These are phyloP conservation scores for Morpho deidamia DNA, from an alignment of 2,888 invertebrate species.

Conservation along the genomic window DNA sequence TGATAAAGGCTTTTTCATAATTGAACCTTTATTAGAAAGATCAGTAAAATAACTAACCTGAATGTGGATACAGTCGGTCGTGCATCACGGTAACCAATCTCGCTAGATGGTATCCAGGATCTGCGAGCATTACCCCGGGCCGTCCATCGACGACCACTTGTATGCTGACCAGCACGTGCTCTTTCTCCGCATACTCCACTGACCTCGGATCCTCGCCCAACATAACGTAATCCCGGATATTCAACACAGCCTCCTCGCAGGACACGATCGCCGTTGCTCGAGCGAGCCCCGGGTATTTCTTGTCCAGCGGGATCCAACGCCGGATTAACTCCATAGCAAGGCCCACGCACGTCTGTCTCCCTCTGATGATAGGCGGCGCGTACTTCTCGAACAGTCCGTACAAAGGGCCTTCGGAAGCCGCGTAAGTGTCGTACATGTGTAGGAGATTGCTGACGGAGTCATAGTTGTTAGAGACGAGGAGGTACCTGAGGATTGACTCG, in stretches of 20 bases:
- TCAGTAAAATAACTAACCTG: conserved; percentile 69
- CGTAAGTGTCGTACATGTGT: conserved; percentile 81
- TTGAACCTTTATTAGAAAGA: too few species aligned
- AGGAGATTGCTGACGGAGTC: conserved; percentile 93
- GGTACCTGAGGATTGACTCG: conserved; percentile 84
- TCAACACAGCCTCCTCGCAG: conserved; percentile 88
- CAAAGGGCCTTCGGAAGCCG: conserved; percentile 77
- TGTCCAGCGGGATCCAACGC: conserved; percentile 79
- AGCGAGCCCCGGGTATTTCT: conserved; percentile 81
- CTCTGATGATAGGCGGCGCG: conserved; percentile 85
- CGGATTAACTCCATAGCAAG: conserved; percentile 87
- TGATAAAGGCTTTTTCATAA: too few species aligned
- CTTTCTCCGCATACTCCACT: conserved; percentile 87
- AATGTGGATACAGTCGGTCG: conserved; percentile 91
- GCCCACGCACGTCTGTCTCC: conserved; percentile 93
- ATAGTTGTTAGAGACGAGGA: conserved; percentile 91
- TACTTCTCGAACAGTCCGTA: conserved; percentile 87
- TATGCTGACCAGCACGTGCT: conserved; percentile 90
- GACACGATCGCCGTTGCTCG: conserved; percentile 83
- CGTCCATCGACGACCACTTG: conserved; percentile 85
- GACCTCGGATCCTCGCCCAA: conserved; percentile 76
- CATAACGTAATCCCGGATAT: conserved; percentile 76
- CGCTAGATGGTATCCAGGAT: conserved; percentile 95
- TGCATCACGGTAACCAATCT: conserved; percentile 92
- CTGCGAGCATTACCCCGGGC: conserved; percentile 87